Evolutionary conservation across 2,797 vertebrate genomes (phyloP).

Genomic region (Muscicapa striata): DNA sequence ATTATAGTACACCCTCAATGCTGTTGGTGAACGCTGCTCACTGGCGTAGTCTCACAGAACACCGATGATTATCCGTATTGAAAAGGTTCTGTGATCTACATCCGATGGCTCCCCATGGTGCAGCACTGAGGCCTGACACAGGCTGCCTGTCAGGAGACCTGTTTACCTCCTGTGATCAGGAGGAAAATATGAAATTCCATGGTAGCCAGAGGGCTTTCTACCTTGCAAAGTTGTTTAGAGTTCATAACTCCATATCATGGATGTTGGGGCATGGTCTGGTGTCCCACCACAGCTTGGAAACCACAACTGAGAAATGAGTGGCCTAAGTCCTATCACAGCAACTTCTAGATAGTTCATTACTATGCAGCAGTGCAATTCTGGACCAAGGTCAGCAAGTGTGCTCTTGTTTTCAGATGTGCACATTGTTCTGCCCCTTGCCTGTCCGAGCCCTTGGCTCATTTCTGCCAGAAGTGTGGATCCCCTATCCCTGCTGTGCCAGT

Average conservation of each 20-base stretch:
- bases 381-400: background rate
- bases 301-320: background rate
- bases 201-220: background rate
- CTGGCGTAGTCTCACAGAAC: background rate
- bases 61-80: background rate
- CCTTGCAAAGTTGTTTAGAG: background rate
- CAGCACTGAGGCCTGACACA: background rate
- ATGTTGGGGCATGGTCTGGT: background rate
- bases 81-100: background rate
- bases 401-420: constrained; percentile 81
- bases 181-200: background rate
- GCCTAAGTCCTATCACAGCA: background rate
- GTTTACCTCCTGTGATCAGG: background rate
- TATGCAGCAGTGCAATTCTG: background rate
- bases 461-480: constrained; percentile 88
- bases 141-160: background rate
- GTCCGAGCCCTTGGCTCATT: constrained; percentile 84
- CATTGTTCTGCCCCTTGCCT: constrained; percentile 79
- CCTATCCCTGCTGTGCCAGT: constrained; percentile 76
- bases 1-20: background rate
- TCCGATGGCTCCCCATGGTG: background rate
- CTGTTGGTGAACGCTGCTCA: background rate
- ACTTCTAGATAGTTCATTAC: background rate
- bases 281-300: background rate
- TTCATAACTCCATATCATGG: background rate